A percentile compares a stretch with the other conserved stretches of the same genome.
These are phyloP conservation scores for Harpagifer antarcticus DNA, from an alignment of 2,797 vertebrate species.

Conservation along the genomic window DNA sequence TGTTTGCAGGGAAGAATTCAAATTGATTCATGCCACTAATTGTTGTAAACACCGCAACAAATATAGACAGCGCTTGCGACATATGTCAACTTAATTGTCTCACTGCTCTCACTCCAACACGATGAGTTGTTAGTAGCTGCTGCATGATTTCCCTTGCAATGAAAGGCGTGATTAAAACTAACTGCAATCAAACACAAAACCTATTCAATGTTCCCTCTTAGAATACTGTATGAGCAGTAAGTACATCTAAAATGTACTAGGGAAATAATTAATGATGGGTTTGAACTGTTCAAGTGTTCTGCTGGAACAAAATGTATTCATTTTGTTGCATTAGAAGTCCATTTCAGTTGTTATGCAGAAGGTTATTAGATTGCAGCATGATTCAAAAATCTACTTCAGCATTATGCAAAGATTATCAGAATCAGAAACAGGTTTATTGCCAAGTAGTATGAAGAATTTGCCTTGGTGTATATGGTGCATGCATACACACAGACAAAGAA, in stretches of 20 bases:
- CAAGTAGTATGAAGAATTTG: too few relatives aligned
- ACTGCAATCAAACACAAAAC: slow-evolving; percentile 16
- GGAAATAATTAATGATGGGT: slow-evolving; percentile 7
- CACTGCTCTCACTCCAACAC: slow-evolving; percentile 17
- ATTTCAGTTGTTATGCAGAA: slow-evolving; percentile 4
- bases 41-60: slow-evolving; percentile 58
- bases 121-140: slow-evolving; percentile 36
- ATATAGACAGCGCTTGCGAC: slow-evolving; percentile 36
- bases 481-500: too few relatives aligned
- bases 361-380: slow-evolving; percentile 1
- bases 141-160: slow-evolving; percentile 12
- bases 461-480: too few relatives aligned
- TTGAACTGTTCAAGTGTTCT: slow-evolving; percentile 5
- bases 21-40: slow-evolving; percentile 67
- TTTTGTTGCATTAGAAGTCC: slow-evolving; percentile 7
- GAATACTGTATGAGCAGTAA: slow-evolving; percentile 8
- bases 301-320: slow-evolving; percentile 15
- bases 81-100: slow-evolving; percentile 59
- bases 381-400: slow-evolving; percentile 5
- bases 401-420: not conserved
- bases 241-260: not conserved
- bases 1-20: slow-evolving; percentile 44
- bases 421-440: too few relatives aligned
- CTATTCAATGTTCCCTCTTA: slow-evolving; percentile 1
- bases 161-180: slow-evolving; percentile 21